phyloP scores from a whole-genome alignment of 2,113 vertebrate genomes.

The Suricata suricatta region DNA sequence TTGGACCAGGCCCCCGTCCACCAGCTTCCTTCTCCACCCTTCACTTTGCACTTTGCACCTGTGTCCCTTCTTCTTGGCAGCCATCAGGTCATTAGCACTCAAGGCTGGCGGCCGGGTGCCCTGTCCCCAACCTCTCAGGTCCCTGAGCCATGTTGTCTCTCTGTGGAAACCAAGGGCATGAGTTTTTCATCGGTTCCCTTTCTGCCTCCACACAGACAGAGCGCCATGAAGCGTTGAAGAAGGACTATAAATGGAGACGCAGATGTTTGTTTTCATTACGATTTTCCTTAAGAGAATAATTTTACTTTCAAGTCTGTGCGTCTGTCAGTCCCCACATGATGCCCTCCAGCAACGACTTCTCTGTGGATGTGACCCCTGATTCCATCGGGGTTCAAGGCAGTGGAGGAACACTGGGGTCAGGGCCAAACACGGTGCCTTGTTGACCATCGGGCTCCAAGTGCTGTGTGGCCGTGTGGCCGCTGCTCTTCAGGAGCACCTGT shows the following conservation, averaged over 20 bases:
- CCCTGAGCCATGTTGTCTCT: neutral
- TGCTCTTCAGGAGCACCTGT: fast-evolving
- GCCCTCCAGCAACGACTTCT: fast-evolving
- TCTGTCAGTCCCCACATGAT: fast-evolving
- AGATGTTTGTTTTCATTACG: neutral
- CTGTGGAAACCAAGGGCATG: neutral
- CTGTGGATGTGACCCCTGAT: no score
- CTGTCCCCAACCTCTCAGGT: neutral
- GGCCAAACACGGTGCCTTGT: fast-evolving
- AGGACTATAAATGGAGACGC: fast-evolving
- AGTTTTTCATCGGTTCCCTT: neutral
- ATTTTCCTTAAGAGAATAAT: no score
- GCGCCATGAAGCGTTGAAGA: neutral
- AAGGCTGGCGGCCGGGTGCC: neutral
- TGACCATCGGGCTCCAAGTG: fast-evolving
- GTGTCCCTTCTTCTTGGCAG: fast-evolving
- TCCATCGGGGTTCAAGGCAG: fast-evolving
- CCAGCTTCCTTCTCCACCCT: neutral
- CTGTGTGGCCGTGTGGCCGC: fast-evolving
- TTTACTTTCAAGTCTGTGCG: fast-evolving
- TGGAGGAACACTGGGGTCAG: fast-evolving
- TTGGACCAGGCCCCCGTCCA: fast-evolving
- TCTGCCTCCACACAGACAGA: no score
- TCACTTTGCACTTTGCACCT: fast-evolving
- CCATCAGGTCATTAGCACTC: no score